Conservation (phyloP, 2,797 vertebrate genomes). For the Anableps anableps region DNA sequence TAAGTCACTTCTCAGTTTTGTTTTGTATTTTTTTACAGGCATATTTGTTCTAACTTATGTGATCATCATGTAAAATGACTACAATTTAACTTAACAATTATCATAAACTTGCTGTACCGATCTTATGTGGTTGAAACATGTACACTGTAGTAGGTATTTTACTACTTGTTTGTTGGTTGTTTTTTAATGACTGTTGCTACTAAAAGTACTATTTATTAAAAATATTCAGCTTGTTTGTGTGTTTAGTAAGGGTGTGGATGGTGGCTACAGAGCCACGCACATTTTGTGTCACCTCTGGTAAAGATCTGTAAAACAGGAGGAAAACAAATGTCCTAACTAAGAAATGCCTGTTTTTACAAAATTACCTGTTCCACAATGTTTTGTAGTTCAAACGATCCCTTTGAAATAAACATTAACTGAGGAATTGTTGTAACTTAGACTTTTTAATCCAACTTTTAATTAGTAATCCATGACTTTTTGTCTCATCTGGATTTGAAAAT, state of each 20-base stretch:
- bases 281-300: neutral
- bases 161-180: slow-evolving; percentile 32
- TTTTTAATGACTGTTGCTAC: slow-evolving; percentile 63
- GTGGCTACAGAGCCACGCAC: neutral
- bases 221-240: slow-evolving; percentile 16
- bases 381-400: neutral
- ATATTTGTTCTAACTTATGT: slow-evolving; percentile 63
- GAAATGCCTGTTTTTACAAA: neutral
- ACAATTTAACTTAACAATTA: slow-evolving; percentile 71
- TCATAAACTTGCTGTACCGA: slow-evolving; percentile 50
- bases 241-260: neutral
- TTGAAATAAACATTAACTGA: neutral
- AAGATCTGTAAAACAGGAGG: neutral
- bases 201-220: slow-evolving; percentile 81
- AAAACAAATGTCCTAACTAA: neutral
- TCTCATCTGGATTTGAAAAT: neutral
- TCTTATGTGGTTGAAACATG: slow-evolving; percentile 58
- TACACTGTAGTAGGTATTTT: slow-evolving; percentile 54
- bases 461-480: neutral
- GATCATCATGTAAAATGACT: slow-evolving; percentile 64
- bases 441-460: neutral
- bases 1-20: slow-evolving; percentile 3
- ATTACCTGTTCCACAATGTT: neutral
- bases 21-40: slow-evolving; percentile 15
- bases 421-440: neutral